phyloP scores from a whole-genome alignment of 2,888 invertebrate species.

The Hydroisotoma schaefferi region DNA sequence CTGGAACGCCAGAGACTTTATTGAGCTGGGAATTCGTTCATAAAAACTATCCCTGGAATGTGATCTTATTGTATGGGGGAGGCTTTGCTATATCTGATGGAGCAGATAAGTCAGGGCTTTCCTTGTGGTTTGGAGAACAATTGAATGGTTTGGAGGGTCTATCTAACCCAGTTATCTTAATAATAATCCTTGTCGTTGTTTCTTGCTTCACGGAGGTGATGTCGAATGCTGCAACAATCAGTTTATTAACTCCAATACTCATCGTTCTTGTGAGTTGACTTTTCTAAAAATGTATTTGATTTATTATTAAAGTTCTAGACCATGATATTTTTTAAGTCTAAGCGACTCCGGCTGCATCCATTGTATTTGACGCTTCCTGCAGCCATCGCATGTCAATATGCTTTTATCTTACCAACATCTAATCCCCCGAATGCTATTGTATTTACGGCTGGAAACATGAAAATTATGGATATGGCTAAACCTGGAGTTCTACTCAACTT shows the following conservation, averaged over 20 bases:
- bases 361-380: slow-evolving; percentile 86
- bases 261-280: slow-evolving; percentile 64
- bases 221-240: slow-evolving; percentile 85
- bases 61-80: slow-evolving; percentile 55
- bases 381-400: slow-evolving; percentile 82
- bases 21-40: slow-evolving; percentile 11
- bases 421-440: slow-evolving; percentile 94
- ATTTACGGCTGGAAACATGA: slow-evolving; percentile 57
- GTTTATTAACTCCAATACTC: slow-evolving; percentile 77
- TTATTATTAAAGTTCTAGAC: slow-evolving; percentile 1
- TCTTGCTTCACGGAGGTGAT: slow-evolving; percentile 83
- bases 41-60: slow-evolving; percentile 13
- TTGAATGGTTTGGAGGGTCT: slow-evolving; percentile 64
- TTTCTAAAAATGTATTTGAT: neutral
- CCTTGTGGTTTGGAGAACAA: slow-evolving; percentile 67
- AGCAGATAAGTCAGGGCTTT: slow-evolving; percentile 73
- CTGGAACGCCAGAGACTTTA: slow-evolving; percentile 12
- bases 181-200: slow-evolving; percentile 72
- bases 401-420: slow-evolving; percentile 91
- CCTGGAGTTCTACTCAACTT: slow-evolving; percentile 24
- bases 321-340: slow-evolving; percentile 57
- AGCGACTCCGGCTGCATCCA: slow-evolving; percentile 71
- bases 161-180: slow-evolving; percentile 63
- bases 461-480: slow-evolving; percentile 25
- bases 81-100: slow-evolving; percentile 88